Evolutionary conservation across 37 sponge, comb jelly and placozoan genomes (phyloP).

Genomic region (Agelas oroides): DNA sequence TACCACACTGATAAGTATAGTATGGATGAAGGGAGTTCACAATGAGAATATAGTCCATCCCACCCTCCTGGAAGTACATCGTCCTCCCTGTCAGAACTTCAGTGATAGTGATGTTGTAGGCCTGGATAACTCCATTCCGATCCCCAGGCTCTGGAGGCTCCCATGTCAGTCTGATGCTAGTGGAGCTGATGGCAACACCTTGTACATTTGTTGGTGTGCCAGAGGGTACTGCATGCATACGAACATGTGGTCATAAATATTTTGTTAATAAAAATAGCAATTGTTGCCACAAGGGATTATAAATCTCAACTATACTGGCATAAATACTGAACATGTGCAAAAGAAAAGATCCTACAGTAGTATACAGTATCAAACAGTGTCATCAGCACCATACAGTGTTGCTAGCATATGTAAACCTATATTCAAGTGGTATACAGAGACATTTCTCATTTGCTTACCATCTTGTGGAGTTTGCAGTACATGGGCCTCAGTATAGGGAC

Average conservation of each 20-base stretch:
- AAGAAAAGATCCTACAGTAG: too few species aligned
- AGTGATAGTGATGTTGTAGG: constrained; percentile 20
- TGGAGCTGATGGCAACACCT: background rate
- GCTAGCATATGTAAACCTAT: too few species aligned
- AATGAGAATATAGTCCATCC: background rate
- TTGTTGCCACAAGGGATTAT: too few species aligned
- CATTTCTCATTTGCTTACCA: too few species aligned
- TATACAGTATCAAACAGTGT: too few species aligned
- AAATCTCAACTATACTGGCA: too few species aligned
- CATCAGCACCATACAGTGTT: too few species aligned
- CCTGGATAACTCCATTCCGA: constrained; percentile 57
- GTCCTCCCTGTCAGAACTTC: background rate
- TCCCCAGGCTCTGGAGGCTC: constrained; percentile 13
- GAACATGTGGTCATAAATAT: too few species aligned
- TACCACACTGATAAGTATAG: background rate
- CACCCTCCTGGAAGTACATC: constrained; percentile 1
- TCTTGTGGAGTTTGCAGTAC: too few species aligned
- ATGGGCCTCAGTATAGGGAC: background rate
- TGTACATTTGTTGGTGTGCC: background rate
- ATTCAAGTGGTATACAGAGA: too few species aligned
- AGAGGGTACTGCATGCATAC: constrained; percentile 18
- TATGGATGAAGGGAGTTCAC: constrained; percentile 12
- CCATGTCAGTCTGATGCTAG: constrained; percentile 29
- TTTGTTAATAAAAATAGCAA: too few species aligned
- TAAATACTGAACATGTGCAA: too few species aligned